Evolutionary conservation across 2,888 invertebrate species (phyloP), one percentile per base, ranked within the genome.

Genomic region (Adela reaumurella): DNA sequence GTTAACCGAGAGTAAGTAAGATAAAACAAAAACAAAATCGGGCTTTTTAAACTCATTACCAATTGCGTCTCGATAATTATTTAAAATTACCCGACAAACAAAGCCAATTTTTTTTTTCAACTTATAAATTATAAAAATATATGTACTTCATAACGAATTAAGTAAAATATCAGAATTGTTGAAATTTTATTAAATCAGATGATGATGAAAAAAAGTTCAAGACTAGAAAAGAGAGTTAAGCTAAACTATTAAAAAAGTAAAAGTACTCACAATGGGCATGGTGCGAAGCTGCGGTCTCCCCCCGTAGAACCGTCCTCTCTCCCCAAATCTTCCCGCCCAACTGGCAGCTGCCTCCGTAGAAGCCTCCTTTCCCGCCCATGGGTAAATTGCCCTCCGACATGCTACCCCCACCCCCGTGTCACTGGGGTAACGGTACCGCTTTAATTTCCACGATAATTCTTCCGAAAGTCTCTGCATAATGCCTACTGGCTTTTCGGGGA

Each of bases 271-370:
- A 8, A 35, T 8, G 3, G 35, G 35, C 35, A 35, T 35, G 35
- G 35, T 35, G 24, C 10, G 6, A 8, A 14, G 11, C 11, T 77
- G n/a, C 17, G 14, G 56, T 65, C 63, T 62, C 61, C 62, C 55
- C 54, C 59, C 55, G 58, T 53, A 64, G 4, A 16, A 70, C 67
- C 71, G 72, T 70, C 62, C 58, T 64, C 63, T 65, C 59, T 61
- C 64, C 61, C 64, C 67, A 63, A 63, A 63, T 64, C 67, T 70
- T 55, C 57, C 60, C 64, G 71, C 74, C 70, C 68, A 69, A 70
- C 73, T 70, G 64, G 35, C 35, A 3, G 6, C n/a, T 14, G 35
- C 11, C 3, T 3, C 8, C 11, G 8, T 3, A 14, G n/a, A 14
- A 35, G 11, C 11, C 8, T 14, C 35, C 11, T 3, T 14, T 8